Evolutionary conservation across 2,797 vertebrate genomes (phyloP).

Genomic region (Bucorvus abyssinicus): DNA sequence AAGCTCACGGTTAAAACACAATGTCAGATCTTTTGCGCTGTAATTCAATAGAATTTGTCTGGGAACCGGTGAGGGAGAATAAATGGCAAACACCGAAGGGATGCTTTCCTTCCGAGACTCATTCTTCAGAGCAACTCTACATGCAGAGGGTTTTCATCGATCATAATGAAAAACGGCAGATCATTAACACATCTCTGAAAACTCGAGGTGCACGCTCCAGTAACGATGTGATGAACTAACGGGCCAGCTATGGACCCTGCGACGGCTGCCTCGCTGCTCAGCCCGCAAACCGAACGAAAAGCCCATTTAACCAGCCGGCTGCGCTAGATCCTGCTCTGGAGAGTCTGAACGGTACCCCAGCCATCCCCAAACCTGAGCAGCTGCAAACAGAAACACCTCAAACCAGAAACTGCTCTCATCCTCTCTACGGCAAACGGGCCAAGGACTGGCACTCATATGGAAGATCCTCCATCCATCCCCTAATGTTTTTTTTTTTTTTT

Average conservation of each 20-base stretch:
- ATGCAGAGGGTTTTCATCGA: not conserved
- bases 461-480: not conserved
- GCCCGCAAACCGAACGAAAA: not conserved
- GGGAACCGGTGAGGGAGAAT: not conserved
- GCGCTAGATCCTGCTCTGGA: not conserved
- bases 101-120: not conserved
- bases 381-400: not conserved
- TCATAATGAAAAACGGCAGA: slow-evolving; percentile 1
- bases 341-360: not conserved
- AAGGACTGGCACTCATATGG: not conserved
- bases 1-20: not conserved
- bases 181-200: not conserved
- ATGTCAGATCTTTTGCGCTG: not conserved
- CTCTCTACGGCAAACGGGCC: not conserved
- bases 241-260: not conserved
- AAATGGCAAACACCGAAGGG: not conserved
- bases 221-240: not conserved
- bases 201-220: not conserved
- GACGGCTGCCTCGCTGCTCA: not conserved
- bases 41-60: not conserved
- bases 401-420: not conserved
- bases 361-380: not conserved
- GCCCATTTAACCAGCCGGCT: not conserved
- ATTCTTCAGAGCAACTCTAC: not conserved
- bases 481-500: not conserved